Evolutionary conservation across 2,113 vertebrate species (phyloP).

Genomic region (Salvelinus namaycush): DNA sequence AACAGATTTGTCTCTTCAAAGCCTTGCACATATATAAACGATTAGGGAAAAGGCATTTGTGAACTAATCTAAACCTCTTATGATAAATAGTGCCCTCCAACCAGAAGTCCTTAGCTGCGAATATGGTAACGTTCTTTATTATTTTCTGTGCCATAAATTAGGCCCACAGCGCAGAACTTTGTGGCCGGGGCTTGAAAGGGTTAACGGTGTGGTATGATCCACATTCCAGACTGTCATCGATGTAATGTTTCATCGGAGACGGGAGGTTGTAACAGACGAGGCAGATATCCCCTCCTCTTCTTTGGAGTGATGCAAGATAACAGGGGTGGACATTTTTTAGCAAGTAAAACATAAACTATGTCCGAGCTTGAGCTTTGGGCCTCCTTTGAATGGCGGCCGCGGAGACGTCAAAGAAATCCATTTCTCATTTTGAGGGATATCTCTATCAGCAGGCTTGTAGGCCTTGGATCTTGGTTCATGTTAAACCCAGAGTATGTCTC

Average conservation of each 20-base stretch:
- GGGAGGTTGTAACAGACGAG: constrained; percentile 44
- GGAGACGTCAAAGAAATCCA: constrained; percentile 52
- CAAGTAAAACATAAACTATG: constrained; percentile 67
- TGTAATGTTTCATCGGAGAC: constrained; percentile 53
- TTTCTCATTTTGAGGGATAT: constrained; percentile 60
- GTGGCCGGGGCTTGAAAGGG: constrained; percentile 37
- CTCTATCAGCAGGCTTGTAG: constrained; percentile 52
- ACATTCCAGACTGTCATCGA: constrained; percentile 49
- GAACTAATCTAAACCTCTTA: constrained; percentile 34
- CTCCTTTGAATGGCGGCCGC: constrained; percentile 44
- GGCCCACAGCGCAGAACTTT: constrained; percentile 35
- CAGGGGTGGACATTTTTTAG: constrained; percentile 51
- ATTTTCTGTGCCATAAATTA: constrained; percentile 26
- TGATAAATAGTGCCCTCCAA: constrained; percentile 37
- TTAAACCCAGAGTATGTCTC: constrained; percentile 52
- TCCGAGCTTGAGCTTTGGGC: constrained; percentile 39
- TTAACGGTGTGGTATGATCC: constrained; percentile 49
- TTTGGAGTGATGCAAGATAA: constrained; percentile 53
- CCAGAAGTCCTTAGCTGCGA: constrained; percentile 23
- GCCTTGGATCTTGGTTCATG: constrained; percentile 39
- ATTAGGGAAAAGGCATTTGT: too few relatives aligned
- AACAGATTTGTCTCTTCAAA: constrained; percentile 56
- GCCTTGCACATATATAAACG: constrained; percentile 51
- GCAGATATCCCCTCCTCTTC: constrained; percentile 47
- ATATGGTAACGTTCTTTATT: constrained; percentile 44